A percentile compares a stretch with the other conserved stretches of the same genome.
phyloP scores from a whole-genome alignment of 2,888 invertebrate species.

The Nemoura dubitans region DNA sequence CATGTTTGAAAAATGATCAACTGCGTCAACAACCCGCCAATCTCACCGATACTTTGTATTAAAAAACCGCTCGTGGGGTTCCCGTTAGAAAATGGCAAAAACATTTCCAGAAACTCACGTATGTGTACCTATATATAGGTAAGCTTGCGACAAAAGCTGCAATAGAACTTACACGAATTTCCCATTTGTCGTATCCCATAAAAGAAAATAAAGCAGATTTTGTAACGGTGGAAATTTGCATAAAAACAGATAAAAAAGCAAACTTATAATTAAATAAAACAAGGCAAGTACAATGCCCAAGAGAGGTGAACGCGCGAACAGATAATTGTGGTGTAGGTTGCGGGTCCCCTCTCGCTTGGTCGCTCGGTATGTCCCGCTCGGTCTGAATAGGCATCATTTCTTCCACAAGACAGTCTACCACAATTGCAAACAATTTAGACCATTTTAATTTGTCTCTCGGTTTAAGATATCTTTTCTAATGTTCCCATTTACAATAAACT shows the following conservation, averaged over 20 bases:
- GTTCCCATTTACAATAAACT: not conserved
- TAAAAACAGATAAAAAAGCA: slow-evolving; percentile 12
- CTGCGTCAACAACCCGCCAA: no score
- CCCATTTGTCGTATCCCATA: not conserved
- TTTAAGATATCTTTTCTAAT: not conserved
- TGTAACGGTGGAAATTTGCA: slow-evolving; percentile 12
- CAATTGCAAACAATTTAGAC: not conserved
- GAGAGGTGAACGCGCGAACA: not conserved
- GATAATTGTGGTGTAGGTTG: not conserved
- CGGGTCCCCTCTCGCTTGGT: not conserved
- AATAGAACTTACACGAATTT: not conserved
- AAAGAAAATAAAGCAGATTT: not conserved
- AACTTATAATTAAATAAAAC: slow-evolving; percentile 5
- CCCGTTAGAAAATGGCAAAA: no score
- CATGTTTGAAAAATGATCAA: no score
- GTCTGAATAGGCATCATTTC: not conserved
- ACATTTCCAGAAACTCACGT: not conserved
- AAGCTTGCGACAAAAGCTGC: not conserved
- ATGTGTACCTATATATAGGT: no score
- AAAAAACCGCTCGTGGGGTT: no score
- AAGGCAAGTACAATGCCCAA: not conserved
- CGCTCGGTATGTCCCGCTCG: not conserved
- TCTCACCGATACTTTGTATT: no score
- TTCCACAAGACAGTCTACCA: not conserved
- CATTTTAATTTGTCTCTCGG: not conserved